Evolutionary conservation across 2,113 vertebrate genomes (phyloP).

Genomic region (Gobiocypris rarus): DNA sequence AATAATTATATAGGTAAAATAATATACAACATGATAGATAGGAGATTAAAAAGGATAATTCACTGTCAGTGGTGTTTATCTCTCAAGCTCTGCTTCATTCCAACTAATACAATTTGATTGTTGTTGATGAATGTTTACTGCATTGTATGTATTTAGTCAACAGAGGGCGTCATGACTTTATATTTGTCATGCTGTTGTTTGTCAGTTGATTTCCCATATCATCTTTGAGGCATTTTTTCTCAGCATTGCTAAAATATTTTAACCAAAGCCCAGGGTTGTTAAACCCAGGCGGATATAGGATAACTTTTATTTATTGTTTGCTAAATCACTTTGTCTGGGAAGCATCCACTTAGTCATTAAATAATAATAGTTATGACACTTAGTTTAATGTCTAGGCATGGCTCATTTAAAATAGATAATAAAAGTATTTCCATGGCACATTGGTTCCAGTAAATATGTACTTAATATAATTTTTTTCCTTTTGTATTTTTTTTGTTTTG

Average conservation of each 20-base stretch:
- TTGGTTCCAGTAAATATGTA: not conserved
- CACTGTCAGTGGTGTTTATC: not conserved
- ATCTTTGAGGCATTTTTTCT: not conserved
- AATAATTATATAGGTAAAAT: not conserved
- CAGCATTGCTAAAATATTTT: not conserved
- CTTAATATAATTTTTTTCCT: too few relatives aligned
- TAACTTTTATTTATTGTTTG: too few relatives aligned
- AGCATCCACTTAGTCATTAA: not conserved
- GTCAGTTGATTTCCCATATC: not conserved
- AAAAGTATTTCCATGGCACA: not conserved
- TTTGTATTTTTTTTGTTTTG: not conserved
- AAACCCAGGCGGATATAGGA: not conserved
- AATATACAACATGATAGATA: not conserved
- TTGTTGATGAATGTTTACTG: conserved; percentile 15
- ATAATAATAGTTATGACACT: not conserved
- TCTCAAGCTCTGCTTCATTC: not conserved
- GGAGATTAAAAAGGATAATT: not conserved
- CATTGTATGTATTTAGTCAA: conserved; percentile 8
- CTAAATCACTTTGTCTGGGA: too few relatives aligned
- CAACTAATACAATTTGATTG: not conserved
- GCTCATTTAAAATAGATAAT: not conserved
- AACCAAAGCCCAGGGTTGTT: not conserved
- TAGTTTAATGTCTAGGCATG: not conserved
- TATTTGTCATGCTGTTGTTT: not conserved
- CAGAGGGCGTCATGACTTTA: conserved; percentile 44